phyloP scores from a whole-genome alignment of 1,140 invertebrate species.

The Drosophila tropicalis region DNA sequence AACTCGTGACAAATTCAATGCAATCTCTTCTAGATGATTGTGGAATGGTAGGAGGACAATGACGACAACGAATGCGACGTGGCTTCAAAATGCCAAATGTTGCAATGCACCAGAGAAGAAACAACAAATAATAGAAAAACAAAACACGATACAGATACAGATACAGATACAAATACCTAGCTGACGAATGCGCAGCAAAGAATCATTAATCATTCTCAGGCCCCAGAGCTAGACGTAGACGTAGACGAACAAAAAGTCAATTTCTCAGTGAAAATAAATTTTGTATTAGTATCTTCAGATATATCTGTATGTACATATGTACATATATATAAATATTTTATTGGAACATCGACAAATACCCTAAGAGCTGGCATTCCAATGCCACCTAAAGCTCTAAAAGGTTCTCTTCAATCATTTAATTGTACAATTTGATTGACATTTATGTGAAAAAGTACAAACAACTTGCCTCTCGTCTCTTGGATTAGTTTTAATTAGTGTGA shows the following conservation, averaged over 20 bases:
- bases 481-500: slow-evolving; percentile 76
- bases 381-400: slow-evolving; percentile 1
- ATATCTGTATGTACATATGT: slow-evolving; percentile 44
- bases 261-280: slow-evolving; percentile 82
- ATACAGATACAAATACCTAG: slow-evolving; percentile 60
- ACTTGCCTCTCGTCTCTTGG: slow-evolving; percentile 46
- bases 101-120: slow-evolving; percentile 63
- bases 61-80: slow-evolving; percentile 43
- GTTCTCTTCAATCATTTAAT: slow-evolving; percentile 82
- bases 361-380: not conserved
- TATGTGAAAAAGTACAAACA: slow-evolving; percentile 73
- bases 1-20: slow-evolving; percentile 68
- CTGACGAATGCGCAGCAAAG: slow-evolving; percentile 70
- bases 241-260: slow-evolving; percentile 77
- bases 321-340: slow-evolving; percentile 39
- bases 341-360: slow-evolving; percentile 32
- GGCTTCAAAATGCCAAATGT: slow-evolving; percentile 63
- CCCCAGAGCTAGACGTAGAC: slow-evolving; percentile 56
- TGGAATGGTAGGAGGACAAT: slow-evolving; percentile 39
- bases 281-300: slow-evolving; percentile 59
- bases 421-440: slow-evolving; percentile 72
- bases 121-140: slow-evolving; percentile 29
- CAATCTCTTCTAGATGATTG: slow-evolving; percentile 35
- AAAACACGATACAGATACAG: slow-evolving; percentile 28
- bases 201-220: slow-evolving; percentile 82